Conservation (phyloP, 2,113 vertebrate genomes). For the Lamprotornis superbus region DNA sequence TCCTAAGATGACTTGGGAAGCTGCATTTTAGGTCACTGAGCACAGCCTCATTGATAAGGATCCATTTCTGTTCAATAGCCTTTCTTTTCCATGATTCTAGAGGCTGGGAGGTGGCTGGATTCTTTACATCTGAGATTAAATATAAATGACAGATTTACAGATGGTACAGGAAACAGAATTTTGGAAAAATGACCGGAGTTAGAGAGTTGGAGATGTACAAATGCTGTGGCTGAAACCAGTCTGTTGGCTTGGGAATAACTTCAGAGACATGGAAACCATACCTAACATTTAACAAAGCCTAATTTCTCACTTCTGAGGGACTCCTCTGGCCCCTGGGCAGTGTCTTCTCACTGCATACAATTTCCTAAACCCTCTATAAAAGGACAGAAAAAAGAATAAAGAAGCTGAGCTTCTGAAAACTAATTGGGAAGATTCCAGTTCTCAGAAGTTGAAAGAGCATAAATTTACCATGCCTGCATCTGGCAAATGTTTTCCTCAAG, state of each 20-base stretch:
- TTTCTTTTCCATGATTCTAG: not conserved
- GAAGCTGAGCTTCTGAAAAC: constrained; percentile 20
- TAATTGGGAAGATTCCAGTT: constrained; percentile 4
- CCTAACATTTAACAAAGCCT: not conserved
- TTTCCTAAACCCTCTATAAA: not conserved
- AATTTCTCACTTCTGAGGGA: not conserved
- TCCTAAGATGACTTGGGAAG: not conserved
- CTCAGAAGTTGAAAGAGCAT: constrained; percentile 15
- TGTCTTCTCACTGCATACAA: not conserved
- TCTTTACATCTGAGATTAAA: not conserved
- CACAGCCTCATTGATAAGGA: constrained; percentile 12
- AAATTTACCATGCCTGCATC: constrained; percentile 17
- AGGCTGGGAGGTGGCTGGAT: not conserved
- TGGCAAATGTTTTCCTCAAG: constrained; percentile 41
- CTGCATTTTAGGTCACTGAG: constrained; percentile 28
- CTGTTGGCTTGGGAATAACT: not conserved
- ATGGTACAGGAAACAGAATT: not conserved
- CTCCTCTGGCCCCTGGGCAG: not conserved
- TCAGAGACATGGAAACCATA: not conserved
- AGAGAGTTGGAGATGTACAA: not conserved
- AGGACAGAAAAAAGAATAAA: not conserved
- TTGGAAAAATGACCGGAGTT: not conserved
- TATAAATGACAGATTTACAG: not conserved
- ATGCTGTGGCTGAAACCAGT: not conserved
- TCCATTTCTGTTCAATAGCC: constrained; percentile 18